Percentiles rank a stretch among this genome's conserved stretches.
Evolutionary conservation across 1,140 invertebrate genomes (phyloP).

Genomic region (Saccostrea glomerata): DNA sequence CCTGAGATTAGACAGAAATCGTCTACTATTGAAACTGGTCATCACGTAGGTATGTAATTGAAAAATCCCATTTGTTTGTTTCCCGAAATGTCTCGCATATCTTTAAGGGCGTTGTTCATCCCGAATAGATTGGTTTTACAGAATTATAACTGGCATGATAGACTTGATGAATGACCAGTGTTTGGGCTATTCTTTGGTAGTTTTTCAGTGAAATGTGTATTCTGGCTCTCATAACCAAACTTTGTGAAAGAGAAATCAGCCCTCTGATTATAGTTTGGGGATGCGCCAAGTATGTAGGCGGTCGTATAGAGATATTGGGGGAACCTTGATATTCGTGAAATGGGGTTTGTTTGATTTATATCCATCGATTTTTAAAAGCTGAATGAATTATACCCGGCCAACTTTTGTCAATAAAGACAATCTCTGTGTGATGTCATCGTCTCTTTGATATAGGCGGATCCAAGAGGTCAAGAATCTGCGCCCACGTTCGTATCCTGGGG

Average conservation of each 20-base stretch:
- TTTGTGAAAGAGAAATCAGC: neutral
- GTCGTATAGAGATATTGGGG: neutral
- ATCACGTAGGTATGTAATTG: no score
- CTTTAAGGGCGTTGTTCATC: neutral
- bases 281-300: neutral
- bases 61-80: neutral
- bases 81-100: neutral
- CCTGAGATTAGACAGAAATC: no score
- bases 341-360: slow-evolving; percentile 15
- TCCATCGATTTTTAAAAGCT: slow-evolving; percentile 16
- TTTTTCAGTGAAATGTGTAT: neutral
- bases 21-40: no score
- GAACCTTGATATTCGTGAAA: neutral
- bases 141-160: slow-evolving; percentile 6
- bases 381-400: neutral
- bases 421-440: neutral
- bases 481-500: neutral
- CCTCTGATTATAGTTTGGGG: neutral
- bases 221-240: neutral
- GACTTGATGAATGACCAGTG: slow-evolving; percentile 1
- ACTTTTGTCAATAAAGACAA: neutral
- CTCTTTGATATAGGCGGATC: neutral
- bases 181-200: neutral
- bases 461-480: neutral
- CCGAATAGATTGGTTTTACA: neutral